Conservation (phyloP, 1,140 invertebrate species). For the Drosophila saltans region DNA sequence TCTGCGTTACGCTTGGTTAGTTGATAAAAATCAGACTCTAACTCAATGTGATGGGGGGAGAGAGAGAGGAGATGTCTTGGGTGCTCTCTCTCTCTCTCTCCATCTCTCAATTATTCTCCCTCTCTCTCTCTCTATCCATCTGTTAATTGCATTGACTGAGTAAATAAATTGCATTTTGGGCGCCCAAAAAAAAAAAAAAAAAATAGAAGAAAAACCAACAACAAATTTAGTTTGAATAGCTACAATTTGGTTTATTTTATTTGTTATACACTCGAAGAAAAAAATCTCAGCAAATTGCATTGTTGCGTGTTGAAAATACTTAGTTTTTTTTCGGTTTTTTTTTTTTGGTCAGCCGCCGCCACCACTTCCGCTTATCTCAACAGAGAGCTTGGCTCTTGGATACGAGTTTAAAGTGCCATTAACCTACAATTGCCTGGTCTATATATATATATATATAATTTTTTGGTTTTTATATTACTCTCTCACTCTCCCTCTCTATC, state of each 20-base stretch:
- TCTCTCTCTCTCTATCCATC: neutral
- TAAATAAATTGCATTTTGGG: constrained; percentile 70
- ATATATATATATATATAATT: no score
- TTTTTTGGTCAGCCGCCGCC: neutral
- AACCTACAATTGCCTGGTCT: constrained; percentile 61
- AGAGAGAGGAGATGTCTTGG: constrained; percentile 33
- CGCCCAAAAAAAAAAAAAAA: neutral
- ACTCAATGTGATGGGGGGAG: neutral
- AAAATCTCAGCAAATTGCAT: constrained; percentile 55
- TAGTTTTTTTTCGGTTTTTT: constrained; percentile 14
- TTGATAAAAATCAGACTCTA: constrained; percentile 78
- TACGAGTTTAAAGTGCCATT: constrained; percentile 74
- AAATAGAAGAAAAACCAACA: neutral
- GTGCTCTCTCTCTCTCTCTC: neutral
- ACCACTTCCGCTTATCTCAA: constrained; percentile 30
- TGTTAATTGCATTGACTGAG: constrained; percentile 65
- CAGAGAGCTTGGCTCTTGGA: constrained; percentile 49
- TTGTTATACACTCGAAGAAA: constrained; percentile 8
- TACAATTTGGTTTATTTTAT: constrained; percentile 11
- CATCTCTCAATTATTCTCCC: neutral
- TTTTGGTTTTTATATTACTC: neutral
- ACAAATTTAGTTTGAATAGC: neutral
- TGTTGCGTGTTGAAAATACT: constrained; percentile 78
- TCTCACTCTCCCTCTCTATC: neutral
- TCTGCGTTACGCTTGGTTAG: constrained; percentile 82